phyloP scores from a whole-genome alignment of 53 echinoderm and acorn worm species.

The Holothuria scabra region DNA sequence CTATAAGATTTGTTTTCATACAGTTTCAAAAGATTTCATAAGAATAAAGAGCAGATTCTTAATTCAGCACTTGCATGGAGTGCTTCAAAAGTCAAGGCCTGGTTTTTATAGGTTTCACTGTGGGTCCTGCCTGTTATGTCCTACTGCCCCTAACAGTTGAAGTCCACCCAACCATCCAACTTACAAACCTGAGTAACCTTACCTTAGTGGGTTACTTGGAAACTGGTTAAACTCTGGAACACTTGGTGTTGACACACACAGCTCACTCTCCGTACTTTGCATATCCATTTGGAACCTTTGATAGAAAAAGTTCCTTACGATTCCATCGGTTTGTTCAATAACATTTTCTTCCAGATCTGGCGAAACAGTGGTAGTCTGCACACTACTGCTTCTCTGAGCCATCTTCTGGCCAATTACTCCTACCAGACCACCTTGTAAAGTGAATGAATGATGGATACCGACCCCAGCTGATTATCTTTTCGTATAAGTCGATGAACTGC shows the following conservation, averaged over 20 bases:
- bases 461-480: no score
- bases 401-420: neutral
- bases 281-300: conserved; percentile 85
- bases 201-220: conserved; percentile 82
- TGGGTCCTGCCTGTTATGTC: no score
- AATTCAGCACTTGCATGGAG: no score
- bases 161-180: neutral
- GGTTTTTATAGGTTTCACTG: no score
- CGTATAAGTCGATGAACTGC: no score
- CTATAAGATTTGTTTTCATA: no score
- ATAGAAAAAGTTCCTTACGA: conserved; percentile 88
- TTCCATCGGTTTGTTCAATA: conserved; percentile 79
- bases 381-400: conserved; percentile 14
- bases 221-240: conserved; percentile 82
- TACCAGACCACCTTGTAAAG: no score
- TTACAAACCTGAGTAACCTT: neutral
- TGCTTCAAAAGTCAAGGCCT: no score
- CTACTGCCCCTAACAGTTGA: no score
- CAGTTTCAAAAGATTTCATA: no score
- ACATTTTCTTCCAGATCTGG: conserved; percentile 88
- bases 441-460: no score
- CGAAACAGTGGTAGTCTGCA: conserved; percentile 25
- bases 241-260: conserved; percentile 83
- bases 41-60: no score
- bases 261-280: conserved; percentile 76